A percentile compares a stretch with the other conserved stretches of the same genome.
phyloP scores from a whole-genome alignment of 2,888 invertebrate species.

The Neria commutata region DNA sequence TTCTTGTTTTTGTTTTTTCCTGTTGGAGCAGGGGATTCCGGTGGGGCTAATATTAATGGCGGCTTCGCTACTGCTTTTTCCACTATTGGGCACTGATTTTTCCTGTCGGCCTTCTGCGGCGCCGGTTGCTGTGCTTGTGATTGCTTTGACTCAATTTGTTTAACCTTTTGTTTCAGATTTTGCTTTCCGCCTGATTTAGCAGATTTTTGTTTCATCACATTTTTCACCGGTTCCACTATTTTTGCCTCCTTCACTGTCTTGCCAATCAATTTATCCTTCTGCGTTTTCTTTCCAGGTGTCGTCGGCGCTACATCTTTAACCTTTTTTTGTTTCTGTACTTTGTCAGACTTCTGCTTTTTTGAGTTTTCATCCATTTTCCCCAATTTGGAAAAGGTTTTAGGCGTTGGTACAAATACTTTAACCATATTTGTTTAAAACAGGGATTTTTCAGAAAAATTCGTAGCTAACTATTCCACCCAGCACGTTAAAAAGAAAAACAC shows the following conservation, averaged over 20 bases:
- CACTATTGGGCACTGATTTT: not conserved
- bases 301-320: not conserved
- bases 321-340: not conserved
- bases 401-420: slow-evolving; percentile 41
- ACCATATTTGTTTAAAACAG: too few species aligned
- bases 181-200: slow-evolving; percentile 1
- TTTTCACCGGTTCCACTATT: not conserved
- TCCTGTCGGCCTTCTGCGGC: slow-evolving; percentile 7
- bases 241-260: not conserved
- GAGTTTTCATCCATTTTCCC: slow-evolving; percentile 26
- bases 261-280: not conserved
- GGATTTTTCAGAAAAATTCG: too few species aligned
- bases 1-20: not conserved
- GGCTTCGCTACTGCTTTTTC: not conserved
- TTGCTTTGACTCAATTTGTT: not conserved
- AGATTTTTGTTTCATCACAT: slow-evolving; percentile 13
- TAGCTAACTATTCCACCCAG: too few species aligned
- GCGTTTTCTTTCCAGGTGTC: not conserved
- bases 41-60: slow-evolving; percentile 37
- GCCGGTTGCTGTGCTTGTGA: not conserved
- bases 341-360: slow-evolving; percentile 32
- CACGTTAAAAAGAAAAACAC: too few species aligned
- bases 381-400: slow-evolving; percentile 38
- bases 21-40: slow-evolving; percentile 31
- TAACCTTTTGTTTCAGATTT: slow-evolving; percentile 9